A percentile compares a stretch with the other conserved stretches of the same genome.
Conservation (phyloP, 2,113 vertebrate genomes). For the Callaeas wilsoni region DNA sequence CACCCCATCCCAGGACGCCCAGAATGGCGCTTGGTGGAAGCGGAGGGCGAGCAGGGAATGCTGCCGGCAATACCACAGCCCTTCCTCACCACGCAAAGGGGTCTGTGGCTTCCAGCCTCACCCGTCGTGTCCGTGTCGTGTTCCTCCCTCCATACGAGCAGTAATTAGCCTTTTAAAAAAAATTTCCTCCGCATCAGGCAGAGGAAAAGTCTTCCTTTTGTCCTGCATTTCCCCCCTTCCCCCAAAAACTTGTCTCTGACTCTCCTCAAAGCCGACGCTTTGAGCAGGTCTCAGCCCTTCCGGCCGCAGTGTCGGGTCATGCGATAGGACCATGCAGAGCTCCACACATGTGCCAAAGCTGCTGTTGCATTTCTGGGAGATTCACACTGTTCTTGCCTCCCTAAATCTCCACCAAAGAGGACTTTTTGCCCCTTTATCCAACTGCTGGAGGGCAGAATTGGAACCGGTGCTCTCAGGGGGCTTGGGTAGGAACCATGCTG, state of each 20-base stretch:
- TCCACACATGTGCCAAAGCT: rapidly evolving
- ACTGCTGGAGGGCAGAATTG: not conserved
- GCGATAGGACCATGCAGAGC: not conserved
- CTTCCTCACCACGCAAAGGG: not conserved
- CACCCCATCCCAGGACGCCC: not conserved
- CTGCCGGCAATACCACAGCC: not conserved
- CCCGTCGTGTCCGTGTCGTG: rapidly evolving
- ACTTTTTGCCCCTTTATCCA: not conserved
- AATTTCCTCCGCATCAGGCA: not conserved
- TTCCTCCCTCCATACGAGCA: rapidly evolving
- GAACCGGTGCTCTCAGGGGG: not conserved
- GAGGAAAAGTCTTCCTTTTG: not conserved
- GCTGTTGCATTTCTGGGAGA: not conserved
- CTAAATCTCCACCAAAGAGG: not conserved
- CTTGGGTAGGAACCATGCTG: not conserved
- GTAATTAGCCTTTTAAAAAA: not conserved
- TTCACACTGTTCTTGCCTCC: not conserved
- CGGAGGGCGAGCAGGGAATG: not conserved
- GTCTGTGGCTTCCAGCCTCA: not conserved
- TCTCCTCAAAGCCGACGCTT: not conserved
- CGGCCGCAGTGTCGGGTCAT: not conserved
- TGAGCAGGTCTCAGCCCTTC: not conserved
- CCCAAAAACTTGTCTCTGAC: not conserved
- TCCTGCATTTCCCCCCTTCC: not conserved
- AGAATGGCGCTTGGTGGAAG: not conserved